These are phyloP conservation scores for Amphimallon solstitiale DNA, from an alignment of 2,888 invertebrate species.

Conservation along the genomic window DNA sequence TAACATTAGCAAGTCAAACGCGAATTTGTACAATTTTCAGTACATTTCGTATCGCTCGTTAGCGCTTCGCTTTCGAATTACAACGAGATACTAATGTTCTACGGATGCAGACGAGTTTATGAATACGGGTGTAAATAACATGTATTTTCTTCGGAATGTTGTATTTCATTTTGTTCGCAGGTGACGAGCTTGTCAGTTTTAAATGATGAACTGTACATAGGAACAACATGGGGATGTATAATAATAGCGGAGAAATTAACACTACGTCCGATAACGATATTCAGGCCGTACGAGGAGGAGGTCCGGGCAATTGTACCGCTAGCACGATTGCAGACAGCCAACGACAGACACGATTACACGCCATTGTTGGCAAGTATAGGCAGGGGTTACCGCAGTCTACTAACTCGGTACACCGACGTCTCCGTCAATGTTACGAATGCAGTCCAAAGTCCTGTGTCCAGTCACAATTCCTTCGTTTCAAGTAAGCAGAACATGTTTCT, in stretches of 20 bases:
- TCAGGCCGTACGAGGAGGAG: conserved; percentile 89
- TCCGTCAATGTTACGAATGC: conserved; percentile 60
- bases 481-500: conserved; percentile 69
- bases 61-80: too few species aligned
- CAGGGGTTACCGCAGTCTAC: conserved; percentile 83
- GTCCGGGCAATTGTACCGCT: conserved; percentile 73
- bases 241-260: conserved; percentile 86
- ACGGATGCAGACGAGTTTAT: too few species aligned
- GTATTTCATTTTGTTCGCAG: too few species aligned
- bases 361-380: conserved; percentile 81
- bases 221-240: conserved; percentile 95
- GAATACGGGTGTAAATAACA: too few species aligned
- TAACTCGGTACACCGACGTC: conserved; percentile 71
- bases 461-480: conserved; percentile 43
- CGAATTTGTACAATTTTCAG: too few species aligned
- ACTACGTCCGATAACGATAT: conserved; percentile 89
- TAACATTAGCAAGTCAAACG: too few species aligned
- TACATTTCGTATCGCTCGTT: too few species aligned
- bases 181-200: conserved; percentile 77
- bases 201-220: conserved; percentile 82
- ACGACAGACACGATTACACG: conserved; percentile 62
- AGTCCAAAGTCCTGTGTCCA: conserved; percentile 56
- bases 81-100: too few species aligned
- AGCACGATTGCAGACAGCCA: conserved; percentile 59
- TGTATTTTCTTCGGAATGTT: too few species aligned